Conservation (phyloP, 2,113 vertebrate species). For the Montifringilla adamsi region DNA sequence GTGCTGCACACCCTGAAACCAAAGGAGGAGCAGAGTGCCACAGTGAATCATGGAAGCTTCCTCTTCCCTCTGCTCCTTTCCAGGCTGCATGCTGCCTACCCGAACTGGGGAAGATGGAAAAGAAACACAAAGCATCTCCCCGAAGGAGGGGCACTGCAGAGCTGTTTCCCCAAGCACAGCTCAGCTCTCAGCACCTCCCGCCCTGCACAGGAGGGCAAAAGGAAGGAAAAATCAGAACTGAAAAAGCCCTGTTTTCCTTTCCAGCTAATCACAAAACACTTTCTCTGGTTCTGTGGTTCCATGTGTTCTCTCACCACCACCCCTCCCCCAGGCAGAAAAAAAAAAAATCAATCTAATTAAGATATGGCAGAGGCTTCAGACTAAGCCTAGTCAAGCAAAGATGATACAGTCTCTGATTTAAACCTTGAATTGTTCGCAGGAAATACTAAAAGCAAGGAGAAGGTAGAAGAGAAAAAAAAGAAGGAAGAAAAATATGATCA, state of each 20-base stretch:
- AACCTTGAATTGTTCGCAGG: not conserved
- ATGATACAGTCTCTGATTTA: not conserved
- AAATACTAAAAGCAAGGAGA: not conserved
- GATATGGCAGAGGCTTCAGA: not conserved
- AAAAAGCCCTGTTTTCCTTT: not conserved
- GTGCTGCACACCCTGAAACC: not conserved
- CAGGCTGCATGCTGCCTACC: not conserved
- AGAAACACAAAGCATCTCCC: fast-evolving
- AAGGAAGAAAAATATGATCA: not conserved
- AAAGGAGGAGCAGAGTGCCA: not conserved
- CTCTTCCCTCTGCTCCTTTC: not conserved
- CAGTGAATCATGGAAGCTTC: not conserved
- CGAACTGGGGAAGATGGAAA: not conserved
- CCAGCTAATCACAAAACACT: not conserved
- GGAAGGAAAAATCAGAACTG: not conserved
- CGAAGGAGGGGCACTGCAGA: fast-evolving
- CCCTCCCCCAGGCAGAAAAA: not conserved
- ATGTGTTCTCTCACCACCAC: not conserved
- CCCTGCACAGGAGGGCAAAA: not conserved
- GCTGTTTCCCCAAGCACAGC: not conserved
- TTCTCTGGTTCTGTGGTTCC: not conserved
- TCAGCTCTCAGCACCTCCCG: not conserved
- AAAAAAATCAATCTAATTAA: not conserved
- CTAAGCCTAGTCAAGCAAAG: not conserved
- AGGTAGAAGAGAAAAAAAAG: not conserved